phyloP scores from a whole-genome alignment of 2,797 vertebrate genomes.

The Synanceia verrucosa region DNA sequence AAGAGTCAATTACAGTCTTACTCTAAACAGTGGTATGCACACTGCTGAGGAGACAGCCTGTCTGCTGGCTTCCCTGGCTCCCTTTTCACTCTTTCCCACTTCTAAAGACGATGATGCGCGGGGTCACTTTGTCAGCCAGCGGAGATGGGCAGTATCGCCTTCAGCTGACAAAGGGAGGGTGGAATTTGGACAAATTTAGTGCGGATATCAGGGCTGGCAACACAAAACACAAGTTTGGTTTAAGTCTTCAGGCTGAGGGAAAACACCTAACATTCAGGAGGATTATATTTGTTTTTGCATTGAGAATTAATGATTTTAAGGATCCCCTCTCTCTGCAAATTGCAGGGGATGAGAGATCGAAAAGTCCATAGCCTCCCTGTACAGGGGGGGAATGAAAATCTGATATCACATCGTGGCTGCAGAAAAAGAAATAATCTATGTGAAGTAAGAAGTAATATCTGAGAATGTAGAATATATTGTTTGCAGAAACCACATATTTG shows the following conservation, averaged over 20 bases:
- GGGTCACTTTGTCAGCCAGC: conserved; percentile 53
- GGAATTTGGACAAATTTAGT: conserved; percentile 39
- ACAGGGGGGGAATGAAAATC: neutral
- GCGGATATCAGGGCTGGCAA: conserved; percentile 15
- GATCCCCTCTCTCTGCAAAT: no score
- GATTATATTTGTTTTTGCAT: conserved; percentile 29
- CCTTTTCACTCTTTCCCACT: conserved; percentile 52
- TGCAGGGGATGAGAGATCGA: neutral
- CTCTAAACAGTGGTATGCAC: conserved; percentile 74
- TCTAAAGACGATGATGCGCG: conserved; percentile 41
- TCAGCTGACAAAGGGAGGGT: conserved; percentile 2
- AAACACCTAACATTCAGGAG: conserved; percentile 8
- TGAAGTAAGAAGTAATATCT: neutral
- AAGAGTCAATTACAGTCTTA: conserved; percentile 79
- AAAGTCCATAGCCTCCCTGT: neutral
- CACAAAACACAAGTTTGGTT: conserved; percentile 17
- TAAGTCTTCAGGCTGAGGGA: conserved; percentile 3
- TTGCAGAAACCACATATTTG: neutral
- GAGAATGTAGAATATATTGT: neutral
- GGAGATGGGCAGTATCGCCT: conserved; percentile 26
- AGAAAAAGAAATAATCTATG: neutral
- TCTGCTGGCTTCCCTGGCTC: conserved; percentile 64
- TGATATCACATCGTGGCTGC: neutral
- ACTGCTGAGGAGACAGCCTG: conserved; percentile 72
- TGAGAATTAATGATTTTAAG: conserved; percentile 1